phyloP scores from a whole-genome alignment of 2,113 vertebrate species.

The Pseudolaguvia tuberculata region DNA sequence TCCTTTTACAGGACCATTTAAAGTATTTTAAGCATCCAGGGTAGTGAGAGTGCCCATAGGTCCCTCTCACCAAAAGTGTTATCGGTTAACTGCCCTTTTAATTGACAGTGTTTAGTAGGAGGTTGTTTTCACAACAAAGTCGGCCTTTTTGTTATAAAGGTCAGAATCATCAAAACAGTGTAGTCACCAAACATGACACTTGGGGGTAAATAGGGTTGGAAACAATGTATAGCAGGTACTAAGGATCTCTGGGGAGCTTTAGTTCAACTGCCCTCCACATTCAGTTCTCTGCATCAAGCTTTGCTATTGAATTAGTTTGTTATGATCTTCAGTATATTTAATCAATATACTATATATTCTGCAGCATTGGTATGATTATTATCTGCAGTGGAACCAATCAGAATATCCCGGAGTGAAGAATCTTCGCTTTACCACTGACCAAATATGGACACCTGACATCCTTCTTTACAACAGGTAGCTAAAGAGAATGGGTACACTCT shows the following conservation, averaged over 20 bases:
- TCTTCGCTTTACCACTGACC: slow-evolving; percentile 73
- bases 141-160: not conserved
- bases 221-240: too few species aligned
- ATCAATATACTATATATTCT: not conserved
- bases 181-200: not conserved
- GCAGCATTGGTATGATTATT: slow-evolving; percentile 73
- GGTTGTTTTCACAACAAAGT: not conserved
- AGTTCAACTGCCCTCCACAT: too few species aligned
- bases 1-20: not conserved
- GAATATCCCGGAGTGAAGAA: slow-evolving; percentile 74
- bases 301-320: not conserved
- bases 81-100: not conserved
- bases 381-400: slow-evolving; percentile 75
- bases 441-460: slow-evolving; percentile 75
- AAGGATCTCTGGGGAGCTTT: too few species aligned
- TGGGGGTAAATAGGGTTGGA: not conserved
- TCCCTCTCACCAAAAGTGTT: not conserved
- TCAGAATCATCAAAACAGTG: not conserved
- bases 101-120: not conserved
- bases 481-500: not conserved
- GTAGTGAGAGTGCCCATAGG: too few species aligned
- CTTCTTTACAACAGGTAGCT: slow-evolving; percentile 75
- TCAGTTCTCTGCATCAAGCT: not conserved
- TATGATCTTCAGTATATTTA: not conserved
- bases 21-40: not conserved